These are phyloP conservation scores for Capromys pilorides DNA, from an alignment of 2,797 vertebrate genomes.

Conservation along the genomic window DNA sequence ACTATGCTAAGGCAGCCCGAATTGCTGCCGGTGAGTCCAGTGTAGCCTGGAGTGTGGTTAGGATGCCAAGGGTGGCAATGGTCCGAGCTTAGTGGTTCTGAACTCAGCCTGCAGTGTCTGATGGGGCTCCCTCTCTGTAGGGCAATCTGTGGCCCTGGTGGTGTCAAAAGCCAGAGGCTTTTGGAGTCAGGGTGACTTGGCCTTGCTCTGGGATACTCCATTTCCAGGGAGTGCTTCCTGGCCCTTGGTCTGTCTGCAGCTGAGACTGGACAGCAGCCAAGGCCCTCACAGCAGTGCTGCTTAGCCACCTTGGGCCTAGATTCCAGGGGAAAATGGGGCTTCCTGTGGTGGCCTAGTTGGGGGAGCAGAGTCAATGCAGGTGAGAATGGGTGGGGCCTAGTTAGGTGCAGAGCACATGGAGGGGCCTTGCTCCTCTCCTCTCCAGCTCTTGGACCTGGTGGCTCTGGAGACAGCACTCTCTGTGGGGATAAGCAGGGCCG, in stretches of 20 bases:
- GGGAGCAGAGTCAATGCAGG: neutral
- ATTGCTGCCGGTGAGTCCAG: constrained; percentile 93
- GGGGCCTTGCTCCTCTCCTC: neutral
- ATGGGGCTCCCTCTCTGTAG: neutral
- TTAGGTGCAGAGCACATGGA: neutral
- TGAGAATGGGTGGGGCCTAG: neutral
- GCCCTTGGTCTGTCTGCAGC: accelerated
- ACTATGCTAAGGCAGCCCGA: constrained; percentile 97
- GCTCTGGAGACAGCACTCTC: neutral
- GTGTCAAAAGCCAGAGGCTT: neutral
- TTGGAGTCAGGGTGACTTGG: neutral
- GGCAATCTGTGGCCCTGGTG: neutral
- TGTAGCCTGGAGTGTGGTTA: too few species aligned
- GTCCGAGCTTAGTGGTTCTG: neutral
- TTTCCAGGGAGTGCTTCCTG: neutral
- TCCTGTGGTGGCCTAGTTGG: neutral
- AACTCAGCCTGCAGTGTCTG: neutral
- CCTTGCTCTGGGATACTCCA: neutral
- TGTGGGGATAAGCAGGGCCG: neutral
- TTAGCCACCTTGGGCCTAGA: neutral
- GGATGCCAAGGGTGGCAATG: neutral
- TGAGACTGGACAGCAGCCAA: too few species aligned
- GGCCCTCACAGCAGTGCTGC: too few species aligned
- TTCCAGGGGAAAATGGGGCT: neutral
- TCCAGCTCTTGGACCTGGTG: too few species aligned